phyloP scores from a whole-genome alignment of 2,113 vertebrate species.

The Ceratotherium simum region DNA sequence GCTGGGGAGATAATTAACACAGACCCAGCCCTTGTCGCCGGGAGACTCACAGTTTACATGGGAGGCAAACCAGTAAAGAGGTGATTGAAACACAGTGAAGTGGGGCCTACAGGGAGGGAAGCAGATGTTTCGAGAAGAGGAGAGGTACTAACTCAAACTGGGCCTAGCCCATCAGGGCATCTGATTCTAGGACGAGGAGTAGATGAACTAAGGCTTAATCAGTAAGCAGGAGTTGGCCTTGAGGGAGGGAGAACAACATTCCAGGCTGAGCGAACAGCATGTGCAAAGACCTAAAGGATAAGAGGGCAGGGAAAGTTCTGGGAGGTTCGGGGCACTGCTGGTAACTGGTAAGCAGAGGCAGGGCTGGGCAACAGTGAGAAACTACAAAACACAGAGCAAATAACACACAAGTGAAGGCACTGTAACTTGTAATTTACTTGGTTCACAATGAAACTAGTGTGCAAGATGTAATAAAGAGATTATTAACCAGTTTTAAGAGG shows the following conservation, averaged over 20 bases:
- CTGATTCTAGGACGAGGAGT: background rate
- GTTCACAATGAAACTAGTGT: background rate
- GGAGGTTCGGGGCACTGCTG: background rate
- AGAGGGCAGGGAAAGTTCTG: background rate
- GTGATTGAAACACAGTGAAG: background rate
- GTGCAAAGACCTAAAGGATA: background rate
- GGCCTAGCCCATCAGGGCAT: background rate
- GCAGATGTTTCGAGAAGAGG: background rate
- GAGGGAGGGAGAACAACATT: background rate
- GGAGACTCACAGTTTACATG: background rate
- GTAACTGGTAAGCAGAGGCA: background rate
- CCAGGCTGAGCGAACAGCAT: background rate
- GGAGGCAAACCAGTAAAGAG: background rate
- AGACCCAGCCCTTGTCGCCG: background rate
- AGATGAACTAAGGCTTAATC: background rate
- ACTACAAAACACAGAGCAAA: background rate
- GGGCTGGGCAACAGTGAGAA: background rate
- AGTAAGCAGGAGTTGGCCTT: background rate
- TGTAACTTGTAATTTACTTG: accelerated
- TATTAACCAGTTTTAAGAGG: background rate
- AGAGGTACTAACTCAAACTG: background rate
- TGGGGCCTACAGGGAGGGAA: background rate
- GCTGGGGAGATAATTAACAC: background rate
- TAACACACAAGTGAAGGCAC: no score
- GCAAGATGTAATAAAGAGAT: background rate